A percentile compares a stretch with the other conserved stretches of the same genome.
phyloP scores from a whole-genome alignment of 2,888 invertebrate species.

The Stenoptilia bipunctidactyla region DNA sequence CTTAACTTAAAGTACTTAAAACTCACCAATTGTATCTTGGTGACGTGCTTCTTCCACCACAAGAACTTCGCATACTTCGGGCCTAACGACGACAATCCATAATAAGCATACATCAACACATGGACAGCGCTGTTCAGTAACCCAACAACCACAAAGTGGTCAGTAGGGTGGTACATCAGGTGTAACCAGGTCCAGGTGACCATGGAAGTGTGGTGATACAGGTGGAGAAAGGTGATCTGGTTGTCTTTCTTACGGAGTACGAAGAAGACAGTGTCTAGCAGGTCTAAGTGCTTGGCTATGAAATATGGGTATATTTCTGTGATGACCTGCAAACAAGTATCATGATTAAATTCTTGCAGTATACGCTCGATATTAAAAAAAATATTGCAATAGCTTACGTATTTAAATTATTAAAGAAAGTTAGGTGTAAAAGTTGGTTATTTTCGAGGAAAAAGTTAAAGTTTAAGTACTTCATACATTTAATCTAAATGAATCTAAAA shows the following conservation, averaged over 20 bases:
- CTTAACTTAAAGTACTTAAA: not conserved
- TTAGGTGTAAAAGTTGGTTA: no score
- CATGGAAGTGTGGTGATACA: conserved; percentile 88
- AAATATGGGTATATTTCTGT: conserved; percentile 77
- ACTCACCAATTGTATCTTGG: conserved; percentile 82
- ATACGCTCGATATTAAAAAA: no score
- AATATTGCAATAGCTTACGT: no score
- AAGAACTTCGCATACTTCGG: conserved; percentile 80
- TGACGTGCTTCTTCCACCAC: conserved; percentile 92
- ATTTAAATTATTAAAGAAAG: no score
- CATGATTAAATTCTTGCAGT: no score
- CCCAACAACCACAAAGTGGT: conserved; percentile 81
- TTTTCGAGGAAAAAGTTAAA: no score
- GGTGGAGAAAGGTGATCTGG: conserved; percentile 89
- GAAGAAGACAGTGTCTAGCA: conserved; percentile 88
- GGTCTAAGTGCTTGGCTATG: conserved; percentile 82
- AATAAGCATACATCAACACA: conserved; percentile 86
- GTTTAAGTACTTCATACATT: no score
- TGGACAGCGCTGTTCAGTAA: conserved; percentile 83
- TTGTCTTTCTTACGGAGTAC: conserved; percentile 82
- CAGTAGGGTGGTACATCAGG: conserved; percentile 80
- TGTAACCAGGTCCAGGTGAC: conserved; percentile 85
- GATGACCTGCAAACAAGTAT: conserved; percentile 48
- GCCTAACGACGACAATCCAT: conserved; percentile 81
- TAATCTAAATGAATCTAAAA: no score